Conservation (phyloP, 2,888 invertebrate species). For the Colletes collaris region DNA sequence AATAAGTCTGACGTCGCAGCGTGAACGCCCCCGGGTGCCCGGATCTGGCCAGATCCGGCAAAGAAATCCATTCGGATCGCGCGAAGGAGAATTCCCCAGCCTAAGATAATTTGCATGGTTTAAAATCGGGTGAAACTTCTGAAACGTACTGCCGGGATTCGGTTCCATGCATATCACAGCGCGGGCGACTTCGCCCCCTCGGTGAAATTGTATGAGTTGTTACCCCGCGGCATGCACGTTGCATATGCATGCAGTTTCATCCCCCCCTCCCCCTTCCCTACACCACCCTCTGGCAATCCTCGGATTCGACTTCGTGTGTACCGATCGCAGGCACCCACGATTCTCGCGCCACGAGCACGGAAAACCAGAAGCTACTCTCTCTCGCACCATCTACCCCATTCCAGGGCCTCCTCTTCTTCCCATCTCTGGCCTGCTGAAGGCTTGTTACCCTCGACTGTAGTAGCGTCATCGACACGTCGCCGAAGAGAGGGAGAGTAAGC, state of each 20-base stretch:
- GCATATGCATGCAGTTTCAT: conserved; percentile 78
- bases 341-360: conserved; percentile 22
- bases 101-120: conserved; percentile 60
- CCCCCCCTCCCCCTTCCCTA: background rate
- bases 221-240: conserved; percentile 79
- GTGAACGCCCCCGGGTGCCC: too few relatives aligned
- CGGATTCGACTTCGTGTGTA: background rate
- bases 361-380: conserved; percentile 28
- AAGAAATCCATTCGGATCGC: conserved; percentile 29
- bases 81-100: background rate
- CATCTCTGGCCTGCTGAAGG: background rate
- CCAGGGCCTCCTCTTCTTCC: conserved; percentile 8
- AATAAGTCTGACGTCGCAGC: too few relatives aligned
- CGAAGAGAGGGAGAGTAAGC: conserved; percentile 21
- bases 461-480: conserved; percentile 64
- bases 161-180: conserved; percentile 76
- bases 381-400: conserved; percentile 17
- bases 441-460: conserved; percentile 44
- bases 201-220: conserved; percentile 77
- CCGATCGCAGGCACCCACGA: conserved; percentile 27
- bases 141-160: conserved; percentile 56
- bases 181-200: conserved; percentile 67
- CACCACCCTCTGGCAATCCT: background rate
- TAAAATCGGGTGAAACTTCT: conserved; percentile 59
- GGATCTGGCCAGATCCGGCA: background rate